Base-by-base conservation (phyloP, 2,888 invertebrate species). In the Rhingia campestris region DNA sequence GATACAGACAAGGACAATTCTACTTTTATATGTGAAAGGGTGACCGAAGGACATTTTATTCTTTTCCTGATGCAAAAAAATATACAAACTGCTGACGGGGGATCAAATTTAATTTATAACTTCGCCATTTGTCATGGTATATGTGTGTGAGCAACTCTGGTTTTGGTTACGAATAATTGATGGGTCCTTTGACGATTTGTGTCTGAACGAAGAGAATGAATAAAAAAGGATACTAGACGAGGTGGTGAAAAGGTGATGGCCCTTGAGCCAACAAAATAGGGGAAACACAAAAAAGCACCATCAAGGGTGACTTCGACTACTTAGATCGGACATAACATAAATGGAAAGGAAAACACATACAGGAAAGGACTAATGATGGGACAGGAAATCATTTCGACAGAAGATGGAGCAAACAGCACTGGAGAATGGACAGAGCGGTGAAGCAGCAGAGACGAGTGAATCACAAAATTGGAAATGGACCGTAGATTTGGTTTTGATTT, bases 311-410 rank as follows among this genome's bases (percentile, higher is more conserved):
- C 76, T 58, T 33, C 37, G 64, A 35, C 69, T 59, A 45, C 51
- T 69, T 69, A 58, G 56, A 54, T 37, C 56, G 56, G 43, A 74
- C 54, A 75, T 67, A 41, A 35, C 51, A 39, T 32, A n/a, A 47
- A 49, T 10, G 12, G 12, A 59, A 37, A 63, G 14, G 4, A 47
- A n/a, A 22, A 33, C 39, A 37, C 41, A 22, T 22, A 59, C 80
- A 80, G 84, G 80, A 84, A 84, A 74, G 84, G 80, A 80, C 84
- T 84, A 84, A 84, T 84, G 84, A 84, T 80, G 80, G 74, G 66
- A 70, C 84, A 80, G 84, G 84, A 84, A 84, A 80, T 84, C 74
- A 75, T 84, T 84, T 73, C 70, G 74, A 80, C 74, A 77, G 45
- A 73, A 58, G 39, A 39, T 47, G 37, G 51, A 12, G 22, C 22